Evolutionary conservation across 2,113 vertebrate genomes (phyloP).

Genomic region (Leptobrachium leishanense): DNA sequence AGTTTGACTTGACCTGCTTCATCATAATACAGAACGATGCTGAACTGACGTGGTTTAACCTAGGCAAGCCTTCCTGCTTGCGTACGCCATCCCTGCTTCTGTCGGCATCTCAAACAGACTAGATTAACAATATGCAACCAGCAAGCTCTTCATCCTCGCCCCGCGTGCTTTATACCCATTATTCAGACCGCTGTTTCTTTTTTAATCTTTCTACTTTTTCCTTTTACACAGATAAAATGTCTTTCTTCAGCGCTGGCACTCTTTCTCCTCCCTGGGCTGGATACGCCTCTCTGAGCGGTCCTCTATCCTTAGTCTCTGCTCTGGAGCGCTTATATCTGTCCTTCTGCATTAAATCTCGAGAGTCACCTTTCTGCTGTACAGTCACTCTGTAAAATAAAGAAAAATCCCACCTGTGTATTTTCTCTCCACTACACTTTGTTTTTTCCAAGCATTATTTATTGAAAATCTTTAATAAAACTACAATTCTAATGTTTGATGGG

Average conservation of each 20-base stretch:
- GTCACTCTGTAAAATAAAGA: slow-evolving; percentile 93
- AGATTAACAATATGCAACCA: too few relatives aligned
- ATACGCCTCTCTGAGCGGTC: slow-evolving; percentile 75
- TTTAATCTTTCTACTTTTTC: slow-evolving; percentile 56
- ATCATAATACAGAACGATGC: too few relatives aligned
- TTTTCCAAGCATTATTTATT: slow-evolving; percentile 67
- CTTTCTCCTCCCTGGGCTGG: slow-evolving; percentile 73
- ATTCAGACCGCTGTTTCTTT: neutral
- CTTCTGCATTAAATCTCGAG: slow-evolving; percentile 62
- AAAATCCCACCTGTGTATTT: slow-evolving; percentile 64
- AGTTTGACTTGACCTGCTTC: too few relatives aligned
- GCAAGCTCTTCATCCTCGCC: too few relatives aligned
- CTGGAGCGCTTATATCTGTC: slow-evolving; percentile 64
- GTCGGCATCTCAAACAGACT: too few relatives aligned
- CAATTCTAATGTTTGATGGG: slow-evolving; percentile 39
- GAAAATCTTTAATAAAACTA: slow-evolving; percentile 66
- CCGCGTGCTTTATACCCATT: too few relatives aligned
- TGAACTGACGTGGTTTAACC: too few relatives aligned
- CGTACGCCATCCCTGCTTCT: too few relatives aligned
- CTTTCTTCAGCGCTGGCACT: slow-evolving; percentile 82
- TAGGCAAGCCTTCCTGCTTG: too few relatives aligned
- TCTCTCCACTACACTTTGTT: slow-evolving; percentile 58
- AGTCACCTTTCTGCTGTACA: slow-evolving; percentile 85
- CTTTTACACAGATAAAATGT: slow-evolving; percentile 89
- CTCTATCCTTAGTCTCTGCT: slow-evolving; percentile 65